Base-by-base conservation (phyloP, 2,888 invertebrate genomes). In the Acrocyrtus sp. region DNA sequence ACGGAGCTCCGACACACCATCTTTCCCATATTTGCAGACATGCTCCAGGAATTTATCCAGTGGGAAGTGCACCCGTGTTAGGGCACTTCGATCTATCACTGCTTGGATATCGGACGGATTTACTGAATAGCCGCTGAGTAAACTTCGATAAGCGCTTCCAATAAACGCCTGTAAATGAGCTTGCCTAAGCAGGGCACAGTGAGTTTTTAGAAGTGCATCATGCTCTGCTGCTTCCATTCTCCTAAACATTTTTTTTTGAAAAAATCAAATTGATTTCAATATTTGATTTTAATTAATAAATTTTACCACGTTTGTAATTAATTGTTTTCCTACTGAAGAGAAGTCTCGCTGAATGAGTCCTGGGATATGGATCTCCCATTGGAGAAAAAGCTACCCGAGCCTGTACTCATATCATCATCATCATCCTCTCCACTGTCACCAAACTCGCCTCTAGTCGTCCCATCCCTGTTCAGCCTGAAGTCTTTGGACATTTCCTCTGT, bases 51-150 rank as follows among this genome's bases (percentile, higher is more conserved):
- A 92, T 74, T 89, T 87, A 0, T 91, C 90, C 66, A 92, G 89
- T 82, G 91, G 90, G 74, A 91, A 88, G 83, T 91, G 90, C 56
- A 89, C 85, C 2, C 89, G 83, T 8, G 87, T 86, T 84, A 91
- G 90, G 79, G 90, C 89, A 83, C 92, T 92, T 78, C 90, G 89
- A 78, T 89, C 89, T 78, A 92, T 88, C 26, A 90, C 90, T 8
- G 88, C 87, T 76, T 90, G 88, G 76, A 92, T 88, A 83, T 92
- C 91, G 48, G 86, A 85, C 48, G 85, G 85, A 79, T 88, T 87
- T 22, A 92, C 84, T 54, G 85, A 85, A 45, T 87, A 85, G 63
- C 87, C 88, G 45, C 86, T 84, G 79, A 90, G 89, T 50, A 92
- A 84, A 57, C 63, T 63, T 27, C 50, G 17, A 24, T 70, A 70